phyloP scores from a whole-genome alignment of 1,140 invertebrate genomes.

The Xylocopa sonorina region DNA sequence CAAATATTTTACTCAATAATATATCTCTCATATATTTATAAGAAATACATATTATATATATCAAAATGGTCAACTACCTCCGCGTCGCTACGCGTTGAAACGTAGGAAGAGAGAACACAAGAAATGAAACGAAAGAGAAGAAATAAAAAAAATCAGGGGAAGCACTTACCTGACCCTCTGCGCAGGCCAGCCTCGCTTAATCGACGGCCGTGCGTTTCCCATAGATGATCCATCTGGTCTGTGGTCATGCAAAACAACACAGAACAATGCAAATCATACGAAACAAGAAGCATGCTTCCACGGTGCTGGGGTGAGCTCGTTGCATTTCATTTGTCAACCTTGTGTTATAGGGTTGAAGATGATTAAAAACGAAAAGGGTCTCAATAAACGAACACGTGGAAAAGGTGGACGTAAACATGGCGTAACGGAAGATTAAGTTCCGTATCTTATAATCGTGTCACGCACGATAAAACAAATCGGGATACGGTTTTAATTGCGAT shows the following conservation, averaged over 20 bases:
- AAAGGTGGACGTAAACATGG: neutral
- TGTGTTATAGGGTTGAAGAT: neutral
- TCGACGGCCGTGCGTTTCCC: constrained; percentile 86
- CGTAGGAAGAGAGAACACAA: too few species aligned
- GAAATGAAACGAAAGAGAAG: neutral
- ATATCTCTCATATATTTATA: too few species aligned
- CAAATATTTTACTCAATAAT: too few species aligned
- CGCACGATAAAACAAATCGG: constrained; percentile 10
- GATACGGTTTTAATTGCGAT: constrained; percentile 14
- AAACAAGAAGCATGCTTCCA: constrained; percentile 73
- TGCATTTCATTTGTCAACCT: neutral
- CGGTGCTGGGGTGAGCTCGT: neutral
- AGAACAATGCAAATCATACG: constrained; percentile 73
- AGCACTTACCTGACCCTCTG: constrained; percentile 86
- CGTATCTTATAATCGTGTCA: neutral
- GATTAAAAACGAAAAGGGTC: neutral
- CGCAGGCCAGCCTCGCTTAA: constrained; percentile 87
- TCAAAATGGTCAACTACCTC: neutral
- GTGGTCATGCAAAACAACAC: constrained; percentile 83
- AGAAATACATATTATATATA: too few species aligned
- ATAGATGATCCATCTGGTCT: constrained; percentile 87
- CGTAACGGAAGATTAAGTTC: neutral
- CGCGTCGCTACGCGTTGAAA: neutral
- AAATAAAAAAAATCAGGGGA: neutral
- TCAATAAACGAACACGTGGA: neutral